Base-by-base conservation (phyloP, 2,113 vertebrate species). In the Bufo gargarizans region DNA sequence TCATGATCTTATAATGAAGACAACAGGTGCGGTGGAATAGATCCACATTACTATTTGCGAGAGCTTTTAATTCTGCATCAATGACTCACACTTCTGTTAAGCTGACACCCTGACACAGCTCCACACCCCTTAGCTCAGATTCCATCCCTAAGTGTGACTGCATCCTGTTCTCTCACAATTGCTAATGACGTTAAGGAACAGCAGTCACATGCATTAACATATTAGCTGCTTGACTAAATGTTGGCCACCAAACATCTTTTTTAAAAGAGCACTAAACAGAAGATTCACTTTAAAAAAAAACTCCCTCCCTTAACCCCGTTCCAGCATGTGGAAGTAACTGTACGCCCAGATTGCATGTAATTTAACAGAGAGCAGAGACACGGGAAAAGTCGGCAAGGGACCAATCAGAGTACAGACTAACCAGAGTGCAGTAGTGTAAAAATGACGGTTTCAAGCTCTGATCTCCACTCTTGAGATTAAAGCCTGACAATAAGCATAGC, bases 71-170 rank as follows among this genome's bases (percentile, higher is more conserved):
- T 87, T 87, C 63, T 71, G n/a, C 4, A 19, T 67, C 50, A 81
- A 43, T 87, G 86, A 81, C 77, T 87, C 77, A 81, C 76, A 80
- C 67, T 80, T 79, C 56, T 71, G 55, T 45, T 82, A 16, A 81
- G 45, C 77, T 81, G 77, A 87, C 86, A 87, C 74, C 43, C 76
- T 87, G 85, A 87, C 85, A 69, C 61, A 87, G 65, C 77, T 87
- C 86, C 63, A 55, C 33, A 22, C 61, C 61, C 61, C 13, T 53
- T 11, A 56, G 59, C 63, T 79, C 53, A n/a, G 86, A 69, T 81
- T 87, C 50, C 33, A 79, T 79, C 45, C 71, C 47, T 67, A 45
- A 47, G 14, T 79, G 77, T 58, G 86, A 87, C 71, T 81, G 33
- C 47, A 81, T 45, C 77, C 59, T 71, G 17, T 87, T 50, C 63